phyloP scores from a whole-genome alignment of 2,797 vertebrate genomes.

The Dicrostonyx torquatus region DNA sequence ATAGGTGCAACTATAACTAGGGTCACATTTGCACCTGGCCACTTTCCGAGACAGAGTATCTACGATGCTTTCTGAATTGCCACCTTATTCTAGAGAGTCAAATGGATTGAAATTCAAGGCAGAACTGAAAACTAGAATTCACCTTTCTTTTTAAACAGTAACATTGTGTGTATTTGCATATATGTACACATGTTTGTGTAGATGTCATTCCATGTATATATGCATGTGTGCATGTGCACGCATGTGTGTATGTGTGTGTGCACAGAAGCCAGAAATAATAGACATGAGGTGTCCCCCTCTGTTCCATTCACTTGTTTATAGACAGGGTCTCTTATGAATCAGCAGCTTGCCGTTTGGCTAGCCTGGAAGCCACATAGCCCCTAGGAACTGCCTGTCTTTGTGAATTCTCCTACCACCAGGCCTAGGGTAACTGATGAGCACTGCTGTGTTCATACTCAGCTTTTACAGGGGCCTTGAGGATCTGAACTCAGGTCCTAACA shows the following conservation, averaged over 20 bases:
- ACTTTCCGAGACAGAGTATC: neutral
- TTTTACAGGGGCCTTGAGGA: neutral
- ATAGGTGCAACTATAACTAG: neutral
- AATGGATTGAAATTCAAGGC: neutral
- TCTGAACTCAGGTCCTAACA: neutral
- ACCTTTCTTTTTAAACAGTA: neutral
- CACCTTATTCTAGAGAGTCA: neutral
- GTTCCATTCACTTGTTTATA: neutral
- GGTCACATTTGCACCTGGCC: neutral
- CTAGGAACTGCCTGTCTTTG: neutral
- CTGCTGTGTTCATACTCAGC: too few relatives aligned
- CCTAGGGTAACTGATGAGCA: neutral
- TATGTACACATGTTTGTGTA: neutral
- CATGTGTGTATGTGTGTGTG: neutral
- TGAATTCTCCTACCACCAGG: neutral
- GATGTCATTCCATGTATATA: neutral
- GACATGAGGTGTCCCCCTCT: neutral
- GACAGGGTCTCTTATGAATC: neutral
- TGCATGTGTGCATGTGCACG: neutral
- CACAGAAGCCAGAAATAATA: neutral
- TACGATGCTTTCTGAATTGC: neutral
- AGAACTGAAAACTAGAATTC: slow-evolving; percentile 22
- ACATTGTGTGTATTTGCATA: neutral
- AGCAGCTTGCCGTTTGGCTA: neutral
- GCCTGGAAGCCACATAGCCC: neutral